Percentiles rank a stretch among this genome's conserved stretches.
Conservation (phyloP, 2,113 vertebrate genomes). For the Emydocephalus ijimae region DNA sequence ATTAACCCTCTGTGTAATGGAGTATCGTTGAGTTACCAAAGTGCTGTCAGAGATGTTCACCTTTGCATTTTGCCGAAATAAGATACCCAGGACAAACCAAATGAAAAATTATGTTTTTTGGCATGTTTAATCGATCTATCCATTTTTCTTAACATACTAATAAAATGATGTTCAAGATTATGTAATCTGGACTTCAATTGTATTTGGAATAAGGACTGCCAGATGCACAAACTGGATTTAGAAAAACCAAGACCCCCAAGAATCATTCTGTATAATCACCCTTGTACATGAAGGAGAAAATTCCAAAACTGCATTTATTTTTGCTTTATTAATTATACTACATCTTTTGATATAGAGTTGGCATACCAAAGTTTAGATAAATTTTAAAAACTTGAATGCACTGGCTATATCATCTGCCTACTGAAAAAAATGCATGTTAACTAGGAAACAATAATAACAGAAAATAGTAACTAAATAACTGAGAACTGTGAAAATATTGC, state of each 20-base stretch:
- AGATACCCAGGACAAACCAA: neutral
- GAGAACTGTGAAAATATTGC: neutral
- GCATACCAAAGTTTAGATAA: neutral
- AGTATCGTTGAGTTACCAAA: neutral
- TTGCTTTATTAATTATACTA: neutral
- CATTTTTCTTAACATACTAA: neutral
- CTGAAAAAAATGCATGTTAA: neutral
- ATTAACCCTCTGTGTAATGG: neutral
- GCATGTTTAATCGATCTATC: neutral
- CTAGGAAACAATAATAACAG: neutral
- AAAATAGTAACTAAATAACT: neutral
- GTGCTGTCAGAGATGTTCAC: neutral
- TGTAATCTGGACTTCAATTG: neutral
- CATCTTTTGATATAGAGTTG: neutral
- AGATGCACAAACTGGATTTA: neutral
- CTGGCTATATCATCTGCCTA: neutral
- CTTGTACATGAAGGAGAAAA: neutral
- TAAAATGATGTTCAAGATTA: neutral
- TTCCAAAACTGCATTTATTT: neutral
- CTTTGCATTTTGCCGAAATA: neutral
- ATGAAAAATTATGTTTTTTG: neutral
- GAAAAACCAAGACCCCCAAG: neutral
- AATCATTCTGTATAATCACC: neutral
- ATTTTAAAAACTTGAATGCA: neutral
- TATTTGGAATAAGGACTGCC: neutral